Base-by-base conservation (phyloP, 2,113 vertebrate genomes). In the Epinephelus moara region DNA sequence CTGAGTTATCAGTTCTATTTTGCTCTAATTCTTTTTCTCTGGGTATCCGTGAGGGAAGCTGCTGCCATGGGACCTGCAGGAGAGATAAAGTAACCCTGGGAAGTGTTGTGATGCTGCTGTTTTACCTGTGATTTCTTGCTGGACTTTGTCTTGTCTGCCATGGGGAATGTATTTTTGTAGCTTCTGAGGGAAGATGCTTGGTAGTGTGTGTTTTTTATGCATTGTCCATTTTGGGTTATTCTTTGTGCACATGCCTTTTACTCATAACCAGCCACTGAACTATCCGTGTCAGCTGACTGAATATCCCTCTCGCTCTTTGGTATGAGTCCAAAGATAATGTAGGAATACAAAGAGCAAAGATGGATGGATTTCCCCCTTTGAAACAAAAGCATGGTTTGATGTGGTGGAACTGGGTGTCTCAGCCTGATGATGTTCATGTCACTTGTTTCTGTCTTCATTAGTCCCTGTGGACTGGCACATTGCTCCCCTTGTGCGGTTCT, bases 401-500 rank as follows among this genome's bases (percentile, higher is more conserved):
- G 60, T 37, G 11, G 68, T 72, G 64, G 77, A 87, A 72, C 78
- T 81, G 70, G 53, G 50, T 47, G 73, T 91, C 72, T 87, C 74
- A 72, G 62, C 47, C 68, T 64, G 86, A 77, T 78, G 85, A 83
- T 80, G 80, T 68, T 82, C 70, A 61, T 77, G 78, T 88, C 82
- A 82, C 42, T 71, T 52, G 60, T 63, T 79, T 79, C 73, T 78
- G 63, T 87, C 84, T 80, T 86, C 37, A 72, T 83, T 84, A 84
- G 82, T 81, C 85, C 64, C 84, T 0, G 11, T 23, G 68, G 88
- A 64, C 55, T 27, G 17, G 57, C 70, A 70, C 42, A 27, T 69
- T 40, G n/a, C 55, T 69, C 75, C 78, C n/a, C 5, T 17, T 27
- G 27, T 60, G 69, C 56, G 55, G 15, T 45, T 71, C 78, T 61